Base-by-base conservation (phyloP, 2,113 vertebrate species). In the Laterallus jamaicensis region DNA sequence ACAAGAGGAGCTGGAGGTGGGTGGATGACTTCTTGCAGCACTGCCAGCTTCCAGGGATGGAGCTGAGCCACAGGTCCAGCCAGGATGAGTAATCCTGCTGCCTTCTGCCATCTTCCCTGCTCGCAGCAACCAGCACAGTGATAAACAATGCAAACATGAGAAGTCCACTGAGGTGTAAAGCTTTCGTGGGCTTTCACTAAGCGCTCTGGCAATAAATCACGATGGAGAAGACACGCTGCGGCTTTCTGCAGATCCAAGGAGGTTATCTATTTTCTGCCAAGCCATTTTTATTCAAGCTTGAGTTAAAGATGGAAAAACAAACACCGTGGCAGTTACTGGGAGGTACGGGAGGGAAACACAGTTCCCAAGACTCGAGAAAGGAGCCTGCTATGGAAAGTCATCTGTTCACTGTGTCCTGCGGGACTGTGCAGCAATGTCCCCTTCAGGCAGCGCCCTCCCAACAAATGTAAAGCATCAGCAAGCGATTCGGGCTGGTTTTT, bases 271-370 rank as follows among this genome's bases (percentile, higher is more conserved):
- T 96, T 97, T 87, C 59, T 82, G 62, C 86, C 77, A 85, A 89
- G 63, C 70, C 82, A 56, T 70, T 94, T 92, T 91, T 71, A 76
- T 84, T 68, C 80, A 82, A 92, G 77, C 58, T 73, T 55, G 81
- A 88, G 62, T 95, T 85, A 79, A 87, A 94, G 77, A 96, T 87
- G 83, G 81, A 93, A 96, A 95, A 96, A 92, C 74, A 96, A 94
- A 88, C 86, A 97, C 92, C 83, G 80, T 95, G 77, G 54, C 40
- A 79, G 74, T 75, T 84, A 82, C 54, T 84, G 76, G 62, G 80
- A 95, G 68, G 86, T 96, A 93, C 22, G 64, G 52, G 83, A 92
- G 62, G 62, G 54, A 79, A 89, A 55, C 24, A 40, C 5, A 66
- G 74, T 91, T 96, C 95, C 91, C 94, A 94, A 92, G 88, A 35